Base-by-base conservation (phyloP, 2,113 vertebrate species). In the Mus pahari region DNA sequence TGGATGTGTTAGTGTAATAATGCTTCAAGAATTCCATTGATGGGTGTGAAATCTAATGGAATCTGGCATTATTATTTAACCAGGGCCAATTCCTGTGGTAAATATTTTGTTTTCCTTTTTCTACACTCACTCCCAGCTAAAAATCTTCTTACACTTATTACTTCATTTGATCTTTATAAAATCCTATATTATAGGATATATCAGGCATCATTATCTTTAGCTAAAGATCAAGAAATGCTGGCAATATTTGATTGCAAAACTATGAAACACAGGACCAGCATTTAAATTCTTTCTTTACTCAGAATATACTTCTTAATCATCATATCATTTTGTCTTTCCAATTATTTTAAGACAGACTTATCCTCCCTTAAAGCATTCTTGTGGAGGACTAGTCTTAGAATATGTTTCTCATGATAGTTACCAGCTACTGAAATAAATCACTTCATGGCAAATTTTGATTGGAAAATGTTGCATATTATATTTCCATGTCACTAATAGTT, bases 171-270 rank as follows among this genome's bases (percentile, higher is more conserved):
- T 78, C 20, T 33, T 95, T 73, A 91, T 86, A 89, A 96, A 91
- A 90, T 13, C 22, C 33, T 66, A 12, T 26, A 9, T 74, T 50
- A 42, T 64, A 78, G 5, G 5, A 64, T 33, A 8, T 81, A 6
- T 33, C 73, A 70, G 33, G 8, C 81, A 5, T n/a, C 68, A 82
- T 92, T 96, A 92, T 88, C 55, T 86, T 94, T 90, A 75, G 71
- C 96, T 97, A 66, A 33, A 90, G 62, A 75, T 39, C 42, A 92
- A 94, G 68, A 98, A 96, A 97, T 62, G 26, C 92, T 97, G 94
- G 89, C 26, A 87, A 64, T 94, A 31, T 4, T 12, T 90, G n/a
- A 33, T 82, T 75, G 50, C 20, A 20, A 50, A 60, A 10, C 26
- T 81, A 28, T 3, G 1, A 50, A 71, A 78, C 45, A 64, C 86